Base-by-base conservation (phyloP, 2,113 vertebrate genomes). In the Pseudopodoces humilis region DNA sequence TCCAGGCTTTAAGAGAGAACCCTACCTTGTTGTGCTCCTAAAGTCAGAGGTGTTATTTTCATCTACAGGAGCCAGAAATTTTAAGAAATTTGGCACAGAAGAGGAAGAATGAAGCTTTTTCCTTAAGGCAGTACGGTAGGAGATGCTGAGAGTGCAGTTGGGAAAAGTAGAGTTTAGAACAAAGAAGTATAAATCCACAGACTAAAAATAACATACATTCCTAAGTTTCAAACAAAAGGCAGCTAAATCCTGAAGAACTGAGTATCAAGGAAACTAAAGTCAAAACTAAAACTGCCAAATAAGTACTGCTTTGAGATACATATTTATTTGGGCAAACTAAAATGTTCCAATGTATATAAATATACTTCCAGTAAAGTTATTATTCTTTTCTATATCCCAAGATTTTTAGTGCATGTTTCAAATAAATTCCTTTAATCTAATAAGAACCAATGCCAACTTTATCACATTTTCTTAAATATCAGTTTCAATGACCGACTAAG, bases 21-120 rank as follows among this genome's bases (percentile, higher is more conserved):
- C 98, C 98, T 98, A 98, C 98, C 98, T 98, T 98, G 98, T 97
- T 55, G 97, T 91, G 92, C 53, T 98, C 96, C 97, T 98, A 98
- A 98, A 98, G 92, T 99, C 98, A 97, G 97, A 98, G 95, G 97
- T 98, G 98, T 98, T 98, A 97, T 98, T 99, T 97, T 99, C 99
- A 98, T 98, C 98, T 97, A 99, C 98, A 95, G 99, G 99, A 96
- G 99, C 98, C 98, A 99, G 98, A 98, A 99, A 99, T 98, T 99
- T 99, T 98, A 99, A 98, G 98, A 99, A 99, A 98, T 99, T 99
- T 98, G 99, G 99, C 97, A 99, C 99, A 98, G 99, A 99, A 92
- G 99, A 99, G 71, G 99, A 99, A 97, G 99, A 99, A 96, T 98
- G 98, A 94, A 99, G 99, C 94, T 99, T 98, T 98, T 98, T 99